Percentiles rank a stretch among this genome's conserved stretches.
Conservation (phyloP, 2,888 invertebrate species). For the Gasteruption jaculator region DNA sequence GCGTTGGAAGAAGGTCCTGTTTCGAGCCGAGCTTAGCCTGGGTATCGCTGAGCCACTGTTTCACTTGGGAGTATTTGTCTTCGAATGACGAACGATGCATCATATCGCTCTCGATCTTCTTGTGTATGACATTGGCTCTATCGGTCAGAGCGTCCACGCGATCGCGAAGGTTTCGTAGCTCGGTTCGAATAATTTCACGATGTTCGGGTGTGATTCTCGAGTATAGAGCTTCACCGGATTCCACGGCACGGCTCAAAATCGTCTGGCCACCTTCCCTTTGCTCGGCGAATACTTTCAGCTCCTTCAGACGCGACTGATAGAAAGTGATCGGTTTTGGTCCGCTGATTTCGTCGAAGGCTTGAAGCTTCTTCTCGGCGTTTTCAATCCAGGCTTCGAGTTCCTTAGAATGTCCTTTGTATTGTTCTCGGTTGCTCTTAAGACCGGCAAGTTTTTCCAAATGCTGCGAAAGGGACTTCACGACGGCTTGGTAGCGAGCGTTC, state of each 20-base stretch:
- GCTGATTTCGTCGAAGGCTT: constrained; percentile 68
- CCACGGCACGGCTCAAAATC: constrained; percentile 74
- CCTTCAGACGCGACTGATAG: constrained; percentile 68
- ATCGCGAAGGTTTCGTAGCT: constrained; percentile 74
- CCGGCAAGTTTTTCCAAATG: constrained; percentile 70
- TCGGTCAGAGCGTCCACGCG: constrained; percentile 81
- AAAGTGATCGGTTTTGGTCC: constrained; percentile 68
- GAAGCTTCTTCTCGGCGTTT: constrained; percentile 71
- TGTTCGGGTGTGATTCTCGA: constrained; percentile 83
- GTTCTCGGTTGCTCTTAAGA: constrained; percentile 65
- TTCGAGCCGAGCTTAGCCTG: constrained; percentile 70
- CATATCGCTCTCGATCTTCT: constrained; percentile 82
- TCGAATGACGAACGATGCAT: constrained; percentile 91
- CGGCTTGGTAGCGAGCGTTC: constrained; percentile 69
- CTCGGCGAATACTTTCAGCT: constrained; percentile 68
- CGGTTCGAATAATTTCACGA: constrained; percentile 77
- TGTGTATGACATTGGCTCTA: constrained; percentile 77
- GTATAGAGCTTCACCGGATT: constrained; percentile 84
- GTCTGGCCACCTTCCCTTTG: constrained; percentile 77
- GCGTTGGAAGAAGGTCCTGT: constrained; percentile 69
- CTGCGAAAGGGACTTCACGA: constrained; percentile 66
- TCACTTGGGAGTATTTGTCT: constrained; percentile 83
- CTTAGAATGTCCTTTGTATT: constrained; percentile 63
- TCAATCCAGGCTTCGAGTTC: constrained; percentile 77
- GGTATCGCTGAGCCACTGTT: constrained; percentile 79